Base-by-base conservation (phyloP, 1,140 invertebrate species). In the Muscidifurax raptorellus region DNA sequence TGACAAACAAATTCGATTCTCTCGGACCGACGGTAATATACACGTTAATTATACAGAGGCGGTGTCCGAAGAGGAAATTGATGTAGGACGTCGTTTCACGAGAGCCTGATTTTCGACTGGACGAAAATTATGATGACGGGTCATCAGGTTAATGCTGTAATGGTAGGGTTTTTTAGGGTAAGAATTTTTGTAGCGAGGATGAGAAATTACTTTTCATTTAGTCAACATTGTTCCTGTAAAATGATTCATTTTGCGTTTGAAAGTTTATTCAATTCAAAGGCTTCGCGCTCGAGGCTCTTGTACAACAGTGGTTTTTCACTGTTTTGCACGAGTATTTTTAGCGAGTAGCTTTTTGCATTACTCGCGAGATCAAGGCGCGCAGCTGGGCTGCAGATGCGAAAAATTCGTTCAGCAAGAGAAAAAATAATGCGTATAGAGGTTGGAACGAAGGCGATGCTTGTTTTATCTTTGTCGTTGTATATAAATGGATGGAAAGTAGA, bases 1-100 rank as follows among this genome's bases (percentile, higher is more conserved):
- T 52, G 79, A 81, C 32, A 71, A 80, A 80, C 52, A n/a, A 72
- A 81, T 81, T 52, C 18, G 9, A 40, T 32, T 18, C 9, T 69
- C 36, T 28, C 59, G 15, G 44, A 47, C 13, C 44, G 1, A n/a
- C 52, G 52, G 0, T 59, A n/a, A 18, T 59, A n/a, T 59, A 59
- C 52, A 10, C 12, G 44, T 18, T 25, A 44, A 47, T 76, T 44
- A 27, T 27, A 40, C 36, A 40, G 36, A 40, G 6, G 36, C 36
- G 9, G 36, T 40, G 36, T 40, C 36, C 7, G 36, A 40, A 40
- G 36, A 40, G 36, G 36, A 40, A 40, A 40, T 40, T 40, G 36
- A 10, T 40, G 7, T 9, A 10, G 7, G 36, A 40, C 10, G 7
- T 40, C 36, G 0, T 40, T 40, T 40, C 36, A 40, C 10, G 36